Percentiles rank a stretch among this genome's conserved stretches.
phyloP scores from a whole-genome alignment of 1,140 invertebrate species.

The Camponotus vicinus region DNA sequence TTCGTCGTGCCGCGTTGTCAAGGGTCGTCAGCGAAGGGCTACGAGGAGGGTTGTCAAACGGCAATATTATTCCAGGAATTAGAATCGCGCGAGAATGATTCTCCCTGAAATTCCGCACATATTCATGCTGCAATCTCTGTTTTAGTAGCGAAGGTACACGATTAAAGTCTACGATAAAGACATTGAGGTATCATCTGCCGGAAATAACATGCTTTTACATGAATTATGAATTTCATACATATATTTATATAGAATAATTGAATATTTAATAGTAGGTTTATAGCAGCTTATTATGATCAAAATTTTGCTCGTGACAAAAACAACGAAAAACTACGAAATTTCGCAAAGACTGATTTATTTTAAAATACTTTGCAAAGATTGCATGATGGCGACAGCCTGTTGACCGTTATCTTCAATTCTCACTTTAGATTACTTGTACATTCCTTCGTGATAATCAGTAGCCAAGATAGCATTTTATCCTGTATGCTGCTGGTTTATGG shows the following conservation, averaged over 20 bases:
- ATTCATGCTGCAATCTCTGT: slow-evolving; percentile 59
- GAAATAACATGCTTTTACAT: background rate
- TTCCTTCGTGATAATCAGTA: slow-evolving; percentile 39
- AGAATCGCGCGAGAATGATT: slow-evolving; percentile 71
- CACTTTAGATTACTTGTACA: slow-evolving; percentile 37
- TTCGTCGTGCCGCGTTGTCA: slow-evolving; percentile 48
- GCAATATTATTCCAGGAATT: slow-evolving; percentile 71
- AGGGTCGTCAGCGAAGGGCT: slow-evolving; percentile 40
- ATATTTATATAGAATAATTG: background rate
- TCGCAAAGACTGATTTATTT: background rate
- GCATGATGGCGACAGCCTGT: slow-evolving; percentile 5
- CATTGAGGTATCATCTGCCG: background rate
- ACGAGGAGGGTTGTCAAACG: slow-evolving; percentile 53
- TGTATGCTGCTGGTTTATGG: slow-evolving; percentile 25
- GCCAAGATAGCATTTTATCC: slow-evolving; percentile 41
- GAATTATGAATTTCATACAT: slow-evolving; percentile 7
- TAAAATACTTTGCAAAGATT: slow-evolving; percentile 16
- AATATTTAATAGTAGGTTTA: background rate
- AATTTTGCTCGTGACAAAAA: background rate
- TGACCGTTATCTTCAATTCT: slow-evolving; percentile 44
- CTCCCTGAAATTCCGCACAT: slow-evolving; percentile 71
- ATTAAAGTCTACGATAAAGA: slow-evolving; percentile 23
- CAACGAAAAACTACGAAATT: background rate
- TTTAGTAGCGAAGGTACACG: slow-evolving; percentile 54
- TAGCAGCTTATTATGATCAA: background rate